These are phyloP conservation scores for Norana najaformis DNA, from an alignment of 2,888 invertebrate genomes.

Conservation along the genomic window DNA sequence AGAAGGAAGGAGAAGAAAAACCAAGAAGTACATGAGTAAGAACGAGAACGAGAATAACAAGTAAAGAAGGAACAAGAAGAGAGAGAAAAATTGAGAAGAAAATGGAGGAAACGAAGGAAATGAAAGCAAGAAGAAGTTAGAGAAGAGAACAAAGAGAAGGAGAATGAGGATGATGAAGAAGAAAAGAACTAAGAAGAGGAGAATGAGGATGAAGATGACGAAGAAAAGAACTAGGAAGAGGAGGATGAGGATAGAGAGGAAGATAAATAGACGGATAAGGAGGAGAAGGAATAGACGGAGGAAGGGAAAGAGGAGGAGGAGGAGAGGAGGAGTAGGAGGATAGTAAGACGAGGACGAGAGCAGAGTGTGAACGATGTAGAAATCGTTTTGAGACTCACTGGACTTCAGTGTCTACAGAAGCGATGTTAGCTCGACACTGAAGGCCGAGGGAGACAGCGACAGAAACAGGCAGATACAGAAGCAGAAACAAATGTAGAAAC, in stretches of 20 bases:
- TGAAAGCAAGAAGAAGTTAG: not conserved
- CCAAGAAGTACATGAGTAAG: not conserved
- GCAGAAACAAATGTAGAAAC: not conserved
- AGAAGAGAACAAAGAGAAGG: not conserved
- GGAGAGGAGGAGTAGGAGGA: not conserved
- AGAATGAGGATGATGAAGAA: not conserved
- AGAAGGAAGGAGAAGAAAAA: not conserved
- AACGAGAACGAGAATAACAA: not conserved
- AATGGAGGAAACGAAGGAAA: not conserved
- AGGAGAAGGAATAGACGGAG: not conserved
- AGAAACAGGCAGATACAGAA: not conserved
- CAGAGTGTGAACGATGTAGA: not conserved
- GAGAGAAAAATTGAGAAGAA: not conserved
- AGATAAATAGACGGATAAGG: not conserved
- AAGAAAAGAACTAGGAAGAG: constrained; percentile 36
- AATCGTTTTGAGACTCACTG: not conserved
- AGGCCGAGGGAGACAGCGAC: not conserved
- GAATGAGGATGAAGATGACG: constrained; percentile 42
- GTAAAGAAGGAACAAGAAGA: not conserved
- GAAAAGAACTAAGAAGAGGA: constrained; percentile 33
- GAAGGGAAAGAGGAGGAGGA: not conserved
- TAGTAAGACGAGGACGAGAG: not conserved
- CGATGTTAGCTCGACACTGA: not conserved
- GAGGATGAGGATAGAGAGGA: not conserved
- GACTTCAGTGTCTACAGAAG: not conserved